Conservation (phyloP, 1,140 invertebrate species). For the Magallana gigas region DNA sequence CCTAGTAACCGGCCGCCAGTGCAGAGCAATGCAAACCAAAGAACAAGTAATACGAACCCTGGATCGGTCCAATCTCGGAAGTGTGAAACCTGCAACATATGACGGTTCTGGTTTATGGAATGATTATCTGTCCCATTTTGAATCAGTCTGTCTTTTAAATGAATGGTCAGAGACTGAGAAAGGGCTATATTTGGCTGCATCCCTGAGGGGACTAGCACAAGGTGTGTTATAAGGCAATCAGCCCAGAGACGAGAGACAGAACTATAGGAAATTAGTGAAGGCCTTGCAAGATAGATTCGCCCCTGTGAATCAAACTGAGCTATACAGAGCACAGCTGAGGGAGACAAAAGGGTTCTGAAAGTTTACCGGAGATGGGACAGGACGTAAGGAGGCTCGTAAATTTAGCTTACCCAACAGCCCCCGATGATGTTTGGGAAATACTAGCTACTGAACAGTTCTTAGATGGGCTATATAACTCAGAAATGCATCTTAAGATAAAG, state of each 20-base stretch:
- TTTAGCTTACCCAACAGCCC: slow-evolving; percentile 40
- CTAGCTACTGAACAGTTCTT: slow-evolving; percentile 50
- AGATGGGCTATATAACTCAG: slow-evolving; percentile 39
- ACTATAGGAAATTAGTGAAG: slow-evolving; percentile 39
- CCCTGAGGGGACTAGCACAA: slow-evolving; percentile 39
- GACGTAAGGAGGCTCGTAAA: slow-evolving; percentile 41
- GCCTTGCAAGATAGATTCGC: slow-evolving; percentile 51
- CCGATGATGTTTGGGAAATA: slow-evolving; percentile 37
- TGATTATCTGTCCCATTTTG: slow-evolving; percentile 48
- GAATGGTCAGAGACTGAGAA: slow-evolving; percentile 42
- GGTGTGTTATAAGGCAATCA: slow-evolving; percentile 37
- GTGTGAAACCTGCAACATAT: slow-evolving; percentile 38
- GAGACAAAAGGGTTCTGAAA: slow-evolving; percentile 40
- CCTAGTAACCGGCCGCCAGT: too few species aligned
- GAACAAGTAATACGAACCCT: too few species aligned
- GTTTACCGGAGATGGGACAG: slow-evolving; percentile 52
- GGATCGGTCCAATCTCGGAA: neutral
- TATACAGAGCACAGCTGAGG: slow-evolving; percentile 52
- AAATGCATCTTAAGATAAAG: slow-evolving; percentile 44
- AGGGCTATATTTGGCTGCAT: neutral
- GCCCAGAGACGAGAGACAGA: neutral
- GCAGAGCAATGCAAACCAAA: neutral
- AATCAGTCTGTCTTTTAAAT: slow-evolving; percentile 39
- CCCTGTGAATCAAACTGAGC: slow-evolving; percentile 46
- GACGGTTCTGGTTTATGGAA: slow-evolving; percentile 33